Percentiles rank a stretch among this genome's conserved stretches.
phyloP scores from a whole-genome alignment of 2,888 invertebrate species.

The Barypeithes pellucidus region DNA sequence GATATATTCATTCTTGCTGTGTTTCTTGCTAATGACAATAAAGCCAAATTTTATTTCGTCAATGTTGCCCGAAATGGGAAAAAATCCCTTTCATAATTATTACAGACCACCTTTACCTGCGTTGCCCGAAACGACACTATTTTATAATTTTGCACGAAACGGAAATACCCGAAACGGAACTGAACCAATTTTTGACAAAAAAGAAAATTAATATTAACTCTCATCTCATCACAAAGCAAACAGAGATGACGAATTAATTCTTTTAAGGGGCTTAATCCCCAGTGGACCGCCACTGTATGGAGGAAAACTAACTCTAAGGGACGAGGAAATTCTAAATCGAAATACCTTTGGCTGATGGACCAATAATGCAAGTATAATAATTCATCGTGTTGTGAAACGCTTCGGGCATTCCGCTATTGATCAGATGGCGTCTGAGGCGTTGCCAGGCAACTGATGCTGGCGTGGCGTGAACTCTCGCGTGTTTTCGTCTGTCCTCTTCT shows the following conservation, averaged over 20 bases:
- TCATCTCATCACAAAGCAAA: too few relatives aligned
- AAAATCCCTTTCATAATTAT: too few relatives aligned
- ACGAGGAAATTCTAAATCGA: conserved; percentile 39
- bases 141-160: too few relatives aligned
- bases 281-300: neutral
- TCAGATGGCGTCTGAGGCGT: conserved; percentile 67
- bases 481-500: conserved; percentile 22
- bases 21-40: too few relatives aligned
- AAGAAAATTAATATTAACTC: too few relatives aligned
- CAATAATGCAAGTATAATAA: conserved; percentile 47
- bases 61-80: too few relatives aligned
- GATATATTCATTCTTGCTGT: too few relatives aligned
- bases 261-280: neutral
- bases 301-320: conserved; percentile 27
- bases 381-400: conserved; percentile 41
- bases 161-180: too few relatives aligned
- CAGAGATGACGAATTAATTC: neutral
- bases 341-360: conserved; percentile 45
- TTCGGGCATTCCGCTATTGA: conserved; percentile 61
- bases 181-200: too few relatives aligned
- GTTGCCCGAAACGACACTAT: too few relatives aligned
- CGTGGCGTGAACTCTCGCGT: conserved; percentile 39
- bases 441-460: conserved; percentile 63
- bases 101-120: too few relatives aligned
- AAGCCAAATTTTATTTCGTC: too few relatives aligned